A percentile compares a stretch with the other conserved stretches of the same genome.
Conservation (phyloP, 2,888 invertebrate genomes). For the Ischnura elegans region DNA sequence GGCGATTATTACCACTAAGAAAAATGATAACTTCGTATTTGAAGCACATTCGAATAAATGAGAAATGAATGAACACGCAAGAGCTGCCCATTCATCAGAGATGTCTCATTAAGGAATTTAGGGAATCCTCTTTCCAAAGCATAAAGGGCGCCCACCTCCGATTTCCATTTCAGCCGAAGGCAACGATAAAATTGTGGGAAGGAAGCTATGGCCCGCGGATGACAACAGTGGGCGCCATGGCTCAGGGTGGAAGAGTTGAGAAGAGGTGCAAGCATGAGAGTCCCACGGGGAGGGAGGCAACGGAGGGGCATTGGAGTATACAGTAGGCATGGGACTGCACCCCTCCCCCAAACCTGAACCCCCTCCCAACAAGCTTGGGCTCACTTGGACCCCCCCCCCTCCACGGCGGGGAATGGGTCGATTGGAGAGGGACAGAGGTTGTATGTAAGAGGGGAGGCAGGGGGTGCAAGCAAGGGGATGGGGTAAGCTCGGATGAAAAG, state of each 20-base stretch:
- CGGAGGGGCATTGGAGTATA: conserved; percentile 16
- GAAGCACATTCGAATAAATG: too few relatives aligned
- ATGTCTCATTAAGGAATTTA: too few relatives aligned
- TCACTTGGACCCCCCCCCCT: background rate
- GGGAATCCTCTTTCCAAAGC: too few relatives aligned
- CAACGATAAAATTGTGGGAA: background rate
- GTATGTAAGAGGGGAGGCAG: background rate
- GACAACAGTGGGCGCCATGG: background rate
- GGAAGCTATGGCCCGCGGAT: background rate
- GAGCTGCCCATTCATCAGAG: too few relatives aligned
- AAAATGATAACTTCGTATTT: too few relatives aligned
- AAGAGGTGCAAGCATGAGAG: background rate
- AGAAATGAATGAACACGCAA: too few relatives aligned
- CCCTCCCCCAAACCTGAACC: conserved; percentile 6
- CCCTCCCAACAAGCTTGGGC: background rate
- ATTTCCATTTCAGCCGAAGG: background rate
- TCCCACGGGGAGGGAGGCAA: background rate
- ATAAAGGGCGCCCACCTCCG: too few relatives aligned
- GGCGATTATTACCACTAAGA: too few relatives aligned
- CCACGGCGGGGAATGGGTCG: conserved; percentile 58
- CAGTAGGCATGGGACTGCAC: background rate
- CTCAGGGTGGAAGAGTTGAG: background rate
- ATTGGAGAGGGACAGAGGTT: conserved; percentile 3
- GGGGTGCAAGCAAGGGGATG: background rate
- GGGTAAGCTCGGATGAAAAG: background rate